Base-by-base conservation (phyloP, 2,888 invertebrate genomes). In the Heliconius erato region DNA sequence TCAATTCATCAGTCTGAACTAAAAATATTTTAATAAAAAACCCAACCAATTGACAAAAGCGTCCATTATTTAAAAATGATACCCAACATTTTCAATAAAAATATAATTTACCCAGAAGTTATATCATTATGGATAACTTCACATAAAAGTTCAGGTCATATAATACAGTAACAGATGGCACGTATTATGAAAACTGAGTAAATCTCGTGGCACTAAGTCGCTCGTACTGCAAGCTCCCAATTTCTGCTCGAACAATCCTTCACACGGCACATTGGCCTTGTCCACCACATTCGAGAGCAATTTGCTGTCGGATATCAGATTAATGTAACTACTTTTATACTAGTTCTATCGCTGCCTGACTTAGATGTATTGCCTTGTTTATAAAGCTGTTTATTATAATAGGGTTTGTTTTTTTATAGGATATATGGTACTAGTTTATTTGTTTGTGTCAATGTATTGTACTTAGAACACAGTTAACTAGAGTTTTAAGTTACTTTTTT, bases 271-370 rank as follows among this genome's bases (percentile, higher is more conserved):
- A 94, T 95, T 95, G 94, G 92, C 92, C 93, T 90, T 93, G 92
- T 92, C 93, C 92, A 91, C 94, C 93, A 92, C 93, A 93, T 93
- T 93, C 91, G 92, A 93, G 93, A 94, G 92, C 94, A 94, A 93
- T 94, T 94, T 92, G 92, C 93, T 91, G 91, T 91, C 91, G 91
- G 92, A 91, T 92, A 95, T 94, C 94, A 94, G 94, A 95, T 95
- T 95, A 94, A 95, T 95, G 94, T 93, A 91, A 91, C 93, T 94
- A 95, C 94, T 95, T 95, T 94, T 94, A 92, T 93, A 91, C 94
- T 92, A 93, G 94, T 94, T 90, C 90, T 90, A 91, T 86, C 86
- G 85, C 85, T 83, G 88, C 90, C 9, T 76, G 76, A 72, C 77
- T 82, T 76, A 65, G 72, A 72, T 16, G 54, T 80, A 65, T 69